Conservation (phyloP, 2,797 vertebrate species). For the Manis javanica region DNA sequence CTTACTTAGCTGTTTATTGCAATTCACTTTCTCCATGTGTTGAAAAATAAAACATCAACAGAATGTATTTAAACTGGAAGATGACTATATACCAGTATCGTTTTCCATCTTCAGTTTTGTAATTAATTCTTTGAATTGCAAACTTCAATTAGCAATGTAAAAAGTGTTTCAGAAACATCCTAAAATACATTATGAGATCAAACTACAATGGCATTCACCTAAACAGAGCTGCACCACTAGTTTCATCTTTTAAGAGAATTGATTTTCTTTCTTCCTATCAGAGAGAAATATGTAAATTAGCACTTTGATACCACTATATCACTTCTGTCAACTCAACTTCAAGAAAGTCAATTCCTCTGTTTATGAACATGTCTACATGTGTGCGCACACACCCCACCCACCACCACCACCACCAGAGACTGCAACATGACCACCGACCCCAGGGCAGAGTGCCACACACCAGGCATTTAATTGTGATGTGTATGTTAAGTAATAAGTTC, state of each 20-base stretch:
- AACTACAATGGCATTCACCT: constrained; percentile 41
- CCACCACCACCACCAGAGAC: neutral
- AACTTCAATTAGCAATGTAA: constrained; percentile 63
- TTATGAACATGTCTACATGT: neutral
- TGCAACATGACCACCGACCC: neutral
- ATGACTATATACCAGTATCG: neutral
- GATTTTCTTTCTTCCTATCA: constrained; percentile 74
- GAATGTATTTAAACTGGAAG: constrained; percentile 27
- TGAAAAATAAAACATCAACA: constrained; percentile 50
- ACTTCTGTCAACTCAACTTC: constrained; percentile 67
- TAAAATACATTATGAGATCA: constrained; percentile 60
- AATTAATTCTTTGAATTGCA: constrained; percentile 61
- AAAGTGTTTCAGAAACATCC: constrained; percentile 52
- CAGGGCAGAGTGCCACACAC: neutral
- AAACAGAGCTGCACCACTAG: constrained; percentile 46
- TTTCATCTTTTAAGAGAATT: constrained; percentile 71
- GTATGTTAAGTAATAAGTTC: neutral
- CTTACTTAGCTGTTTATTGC: constrained; percentile 21
- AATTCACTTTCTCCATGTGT: constrained; percentile 52
- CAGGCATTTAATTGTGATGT: neutral
- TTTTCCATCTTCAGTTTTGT: constrained; percentile 55
- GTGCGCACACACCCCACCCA: neutral
- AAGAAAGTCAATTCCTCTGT: constrained; percentile 71
- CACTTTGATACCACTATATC: constrained; percentile 68
- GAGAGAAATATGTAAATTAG: constrained; percentile 76